A percentile compares a stretch with the other conserved stretches of the same genome.
phyloP scores from a whole-genome alignment of 2,113 vertebrate species.

The Octodon degus region DNA sequence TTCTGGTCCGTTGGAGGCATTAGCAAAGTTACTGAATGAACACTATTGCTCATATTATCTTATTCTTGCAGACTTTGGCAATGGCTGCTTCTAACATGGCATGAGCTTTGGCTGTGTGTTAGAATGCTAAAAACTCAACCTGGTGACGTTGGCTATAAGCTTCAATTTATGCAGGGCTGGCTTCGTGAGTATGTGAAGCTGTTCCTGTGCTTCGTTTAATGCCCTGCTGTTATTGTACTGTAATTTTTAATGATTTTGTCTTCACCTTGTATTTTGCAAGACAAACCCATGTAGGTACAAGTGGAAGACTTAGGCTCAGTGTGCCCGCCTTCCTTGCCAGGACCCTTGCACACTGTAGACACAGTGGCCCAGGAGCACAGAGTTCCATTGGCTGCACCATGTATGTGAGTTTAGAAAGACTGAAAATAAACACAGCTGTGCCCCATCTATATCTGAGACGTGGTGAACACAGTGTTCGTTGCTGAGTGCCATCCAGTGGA shows the following conservation, averaged over 20 bases:
- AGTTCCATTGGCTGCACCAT: neutral
- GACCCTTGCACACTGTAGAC: too few relatives aligned
- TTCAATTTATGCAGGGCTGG: neutral
- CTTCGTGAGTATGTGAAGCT: neutral
- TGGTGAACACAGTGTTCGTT: too few relatives aligned
- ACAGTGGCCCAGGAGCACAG: neutral
- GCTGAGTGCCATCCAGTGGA: neutral
- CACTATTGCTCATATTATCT: neutral
- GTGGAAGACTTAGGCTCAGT: neutral
- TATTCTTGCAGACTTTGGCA: neutral
- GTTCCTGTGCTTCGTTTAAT: neutral
- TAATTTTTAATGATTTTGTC: conserved; percentile 10
- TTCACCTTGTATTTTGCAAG: neutral
- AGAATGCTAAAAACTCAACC: neutral
- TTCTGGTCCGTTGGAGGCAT: neutral
- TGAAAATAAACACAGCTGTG: neutral
- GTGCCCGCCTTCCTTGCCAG: neutral
- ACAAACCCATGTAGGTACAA: neutral
- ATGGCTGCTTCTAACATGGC: neutral
- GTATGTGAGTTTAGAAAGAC: neutral
- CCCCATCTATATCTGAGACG: neutral
- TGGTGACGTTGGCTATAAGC: neutral
- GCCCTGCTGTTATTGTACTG: neutral
- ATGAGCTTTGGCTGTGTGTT: neutral
- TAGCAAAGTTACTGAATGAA: neutral